phyloP scores from a whole-genome alignment of 2,888 invertebrate species.

The Sesia bembeciformis region DNA sequence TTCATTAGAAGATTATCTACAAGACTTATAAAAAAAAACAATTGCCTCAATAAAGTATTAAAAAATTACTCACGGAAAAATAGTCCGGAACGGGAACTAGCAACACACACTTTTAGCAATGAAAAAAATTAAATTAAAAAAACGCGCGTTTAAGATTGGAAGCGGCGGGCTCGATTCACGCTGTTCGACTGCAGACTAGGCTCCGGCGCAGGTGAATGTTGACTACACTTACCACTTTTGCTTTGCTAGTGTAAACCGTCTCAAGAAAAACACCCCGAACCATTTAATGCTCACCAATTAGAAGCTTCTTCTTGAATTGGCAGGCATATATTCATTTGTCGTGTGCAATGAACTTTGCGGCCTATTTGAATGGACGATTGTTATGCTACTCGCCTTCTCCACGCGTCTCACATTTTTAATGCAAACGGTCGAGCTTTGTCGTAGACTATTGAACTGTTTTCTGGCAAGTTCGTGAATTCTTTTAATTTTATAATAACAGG shows the following conservation, averaged over 20 bases:
- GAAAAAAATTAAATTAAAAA: constrained; percentile 20
- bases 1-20: background rate
- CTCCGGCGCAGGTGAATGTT: constrained; percentile 63
- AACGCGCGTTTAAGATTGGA: constrained; percentile 29
- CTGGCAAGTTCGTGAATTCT: background rate
- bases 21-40: background rate
- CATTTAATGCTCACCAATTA: constrained; percentile 22
- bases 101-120: constrained; percentile 39
- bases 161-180: constrained; percentile 36
- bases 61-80: background rate
- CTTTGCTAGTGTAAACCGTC: constrained; percentile 41
- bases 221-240: constrained; percentile 61
- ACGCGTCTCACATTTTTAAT: constrained; percentile 41
- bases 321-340: constrained; percentile 36
- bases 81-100: constrained; percentile 28
- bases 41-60: background rate
- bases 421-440: constrained; percentile 20
- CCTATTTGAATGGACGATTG: constrained; percentile 49
- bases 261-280: constrained; percentile 30
- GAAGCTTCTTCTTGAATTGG: constrained; percentile 35
- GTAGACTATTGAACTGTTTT: constrained; percentile 1
- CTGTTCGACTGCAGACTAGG: constrained; percentile 53
- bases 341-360: constrained; percentile 67
- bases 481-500: background rate
- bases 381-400: constrained; percentile 31